Conservation (phyloP, 2,113 vertebrate species). For the Eulacestoma nigropectus region DNA sequence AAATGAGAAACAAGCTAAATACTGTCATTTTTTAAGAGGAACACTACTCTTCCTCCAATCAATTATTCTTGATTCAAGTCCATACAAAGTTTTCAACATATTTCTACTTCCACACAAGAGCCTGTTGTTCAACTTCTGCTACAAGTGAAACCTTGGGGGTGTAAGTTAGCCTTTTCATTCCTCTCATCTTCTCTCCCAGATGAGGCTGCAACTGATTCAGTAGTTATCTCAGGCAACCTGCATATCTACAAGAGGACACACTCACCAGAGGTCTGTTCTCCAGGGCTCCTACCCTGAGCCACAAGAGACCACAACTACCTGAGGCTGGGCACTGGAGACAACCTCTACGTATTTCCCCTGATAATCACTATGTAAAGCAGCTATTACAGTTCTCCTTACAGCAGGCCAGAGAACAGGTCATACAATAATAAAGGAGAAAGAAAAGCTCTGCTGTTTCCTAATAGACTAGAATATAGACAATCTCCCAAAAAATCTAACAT, state of each 20-base stretch:
- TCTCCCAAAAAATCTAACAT: neutral
- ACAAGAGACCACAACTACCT: neutral
- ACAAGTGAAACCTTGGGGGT: rapidly evolving
- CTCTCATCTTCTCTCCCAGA: neutral
- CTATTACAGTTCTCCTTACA: neutral
- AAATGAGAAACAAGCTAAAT: neutral
- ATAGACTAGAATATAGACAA: neutral
- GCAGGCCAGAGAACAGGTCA: neutral
- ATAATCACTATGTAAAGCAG: neutral
- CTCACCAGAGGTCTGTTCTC: neutral
- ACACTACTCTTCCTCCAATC: neutral
- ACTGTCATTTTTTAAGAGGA: neutral
- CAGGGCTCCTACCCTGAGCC: neutral
- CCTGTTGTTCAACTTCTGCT: neutral
- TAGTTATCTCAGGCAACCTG: neutral
- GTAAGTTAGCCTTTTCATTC: neutral
- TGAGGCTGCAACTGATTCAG: neutral
- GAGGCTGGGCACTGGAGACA: neutral
- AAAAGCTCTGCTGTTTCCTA: neutral
- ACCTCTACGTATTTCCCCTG: neutral
- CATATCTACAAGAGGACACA: neutral
- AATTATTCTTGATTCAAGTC: neutral
- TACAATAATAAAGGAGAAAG: neutral
- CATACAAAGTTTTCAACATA: neutral
- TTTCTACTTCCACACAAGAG: neutral